These are phyloP conservation scores for Nebria brevicollis DNA, from an alignment of 2,888 invertebrate genomes.

Conservation along the genomic window DNA sequence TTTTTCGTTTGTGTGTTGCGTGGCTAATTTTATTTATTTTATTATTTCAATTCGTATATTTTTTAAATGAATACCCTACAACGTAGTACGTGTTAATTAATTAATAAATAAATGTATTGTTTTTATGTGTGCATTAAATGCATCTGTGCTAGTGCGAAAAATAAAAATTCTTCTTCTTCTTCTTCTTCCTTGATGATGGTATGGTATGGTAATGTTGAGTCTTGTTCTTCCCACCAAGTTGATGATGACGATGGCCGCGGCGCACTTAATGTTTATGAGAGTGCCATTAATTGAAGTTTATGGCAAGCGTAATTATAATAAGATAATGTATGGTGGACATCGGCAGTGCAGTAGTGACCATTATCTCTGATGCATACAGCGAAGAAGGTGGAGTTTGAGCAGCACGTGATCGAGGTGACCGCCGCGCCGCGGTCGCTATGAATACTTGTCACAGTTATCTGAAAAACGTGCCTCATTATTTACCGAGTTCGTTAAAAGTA, in stretches of 20 bases:
- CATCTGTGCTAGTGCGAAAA: too few relatives aligned
- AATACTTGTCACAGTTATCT: slow-evolving; percentile 48
- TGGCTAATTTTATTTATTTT: not conserved
- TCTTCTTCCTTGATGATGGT: too few relatives aligned
- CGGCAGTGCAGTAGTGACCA: slow-evolving; percentile 12
- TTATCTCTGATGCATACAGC: not conserved
- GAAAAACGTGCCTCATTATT: slow-evolving; percentile 56
- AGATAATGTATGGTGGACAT: slow-evolving; percentile 56
- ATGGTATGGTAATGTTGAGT: too few relatives aligned
- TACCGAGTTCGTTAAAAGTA: slow-evolving; percentile 59
- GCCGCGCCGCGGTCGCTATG: slow-evolving; percentile 32
- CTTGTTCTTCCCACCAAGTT: too few relatives aligned
- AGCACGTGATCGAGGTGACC: slow-evolving; percentile 27
- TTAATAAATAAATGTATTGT: too few relatives aligned
- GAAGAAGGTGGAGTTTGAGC: not conserved
- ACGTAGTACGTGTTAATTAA: too few relatives aligned
- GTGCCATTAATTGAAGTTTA: slow-evolving; percentile 64
- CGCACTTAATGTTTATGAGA: slow-evolving; percentile 62
- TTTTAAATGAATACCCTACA: slow-evolving; percentile 38
- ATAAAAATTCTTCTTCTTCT: too few relatives aligned
- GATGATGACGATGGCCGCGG: slow-evolving; percentile 51
- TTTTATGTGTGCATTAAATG: too few relatives aligned
- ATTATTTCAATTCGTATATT: not conserved
- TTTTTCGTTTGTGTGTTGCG: too few relatives aligned
- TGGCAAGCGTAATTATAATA: slow-evolving; percentile 63